Base-by-base conservation (phyloP, 2,797 vertebrate species). In the Danio albolineatus region DNA sequence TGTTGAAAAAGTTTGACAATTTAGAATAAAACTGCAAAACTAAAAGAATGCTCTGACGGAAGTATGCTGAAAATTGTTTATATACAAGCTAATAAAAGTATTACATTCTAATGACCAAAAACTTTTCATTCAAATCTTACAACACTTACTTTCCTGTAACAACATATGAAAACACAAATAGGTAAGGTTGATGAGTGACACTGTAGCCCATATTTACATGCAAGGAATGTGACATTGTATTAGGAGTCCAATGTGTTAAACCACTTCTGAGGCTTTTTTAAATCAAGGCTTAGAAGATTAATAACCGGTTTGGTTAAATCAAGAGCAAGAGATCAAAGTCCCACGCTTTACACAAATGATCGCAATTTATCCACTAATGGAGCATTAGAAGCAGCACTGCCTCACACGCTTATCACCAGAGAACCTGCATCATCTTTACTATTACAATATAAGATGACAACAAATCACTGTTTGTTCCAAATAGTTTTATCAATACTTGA, bases 241-340 rank as follows among this genome's bases (percentile, higher is more conserved):
- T 43, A 43, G 36, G 5, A 10, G 38, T 3, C 6, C 2, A 53
- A 17, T 48, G 54, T 73, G 43, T 60, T 73, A 59, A 73, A 73
- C 43, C 66, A 69, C 43, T 64, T 38, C 4, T 16, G 38, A 64
- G 60, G 53, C 48, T 21, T 21, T n/a, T 75, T 75, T 64, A 39
- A 53, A 64, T 64, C 17, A 53, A 64, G 8, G 36, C 38, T 16
- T 64, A 16, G 17, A 41, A 41, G n/a, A 73, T 48, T 57, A 62
- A 62, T 64, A 62, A 62, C 43, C 10, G 10, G 28, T 74, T 49
- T 49, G 43, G 72, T 74, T 13, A 61, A 49, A 62, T 61, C 43
- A 74, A 10, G 17, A 62, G 39, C 12, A 28, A 53, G 41, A 64
- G 48, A 62, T 64, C n/a, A 53, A 75, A 75, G 12, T 21, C 46